A percentile compares a stretch with the other conserved stretches of the same genome.
Conservation (phyloP, 2,113 vertebrate genomes). For the Elephantulus edwardii region DNA sequence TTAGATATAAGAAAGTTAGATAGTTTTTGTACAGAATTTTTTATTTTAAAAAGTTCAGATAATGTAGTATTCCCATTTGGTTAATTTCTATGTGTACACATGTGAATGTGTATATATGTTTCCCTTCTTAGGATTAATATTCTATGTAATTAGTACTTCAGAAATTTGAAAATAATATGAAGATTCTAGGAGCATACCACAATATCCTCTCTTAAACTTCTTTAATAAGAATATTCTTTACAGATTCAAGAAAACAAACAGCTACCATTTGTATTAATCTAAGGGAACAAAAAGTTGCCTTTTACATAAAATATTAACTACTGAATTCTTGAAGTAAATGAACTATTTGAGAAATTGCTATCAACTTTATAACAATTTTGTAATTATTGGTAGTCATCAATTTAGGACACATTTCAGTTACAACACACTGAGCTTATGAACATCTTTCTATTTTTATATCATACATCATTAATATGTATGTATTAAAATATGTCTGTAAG, state of each 20-base stretch:
- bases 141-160: background rate
- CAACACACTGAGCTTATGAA: too few species aligned
- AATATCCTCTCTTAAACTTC: background rate
- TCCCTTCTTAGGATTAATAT: background rate
- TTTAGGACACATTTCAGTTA: too few species aligned
- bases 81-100: background rate
- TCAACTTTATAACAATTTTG: background rate
- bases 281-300: background rate
- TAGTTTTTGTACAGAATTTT: slow-evolving; percentile 10
- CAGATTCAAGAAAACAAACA: background rate
- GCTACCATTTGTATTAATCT: background rate
- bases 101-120: background rate
- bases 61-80: background rate
- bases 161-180: slow-evolving; percentile 4
- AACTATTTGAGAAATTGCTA: background rate
- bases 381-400: background rate
- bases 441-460: too few species aligned
- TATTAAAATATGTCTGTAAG: background rate
- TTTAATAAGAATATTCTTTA: slow-evolving; percentile 27
- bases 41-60: background rate
- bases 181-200: background rate
- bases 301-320: background rate
- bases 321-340: background rate
- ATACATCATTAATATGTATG: background rate
- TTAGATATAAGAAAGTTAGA: background rate